phyloP scores from a whole-genome alignment of 1,140 invertebrate genomes.

The Mercenaria mercenaria region DNA sequence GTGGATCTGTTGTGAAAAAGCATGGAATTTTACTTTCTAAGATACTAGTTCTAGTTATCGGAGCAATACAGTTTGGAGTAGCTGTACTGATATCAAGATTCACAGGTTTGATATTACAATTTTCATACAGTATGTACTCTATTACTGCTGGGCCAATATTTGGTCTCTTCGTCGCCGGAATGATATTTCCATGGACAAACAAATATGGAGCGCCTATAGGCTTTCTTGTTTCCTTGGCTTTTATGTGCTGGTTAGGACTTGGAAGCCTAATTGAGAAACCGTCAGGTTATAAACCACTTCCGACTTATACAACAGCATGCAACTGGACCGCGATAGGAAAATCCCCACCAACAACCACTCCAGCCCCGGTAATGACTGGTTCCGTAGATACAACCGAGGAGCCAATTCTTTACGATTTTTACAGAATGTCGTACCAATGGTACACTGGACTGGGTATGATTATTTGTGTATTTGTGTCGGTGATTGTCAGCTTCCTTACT shows the following conservation, averaged over 20 bases:
- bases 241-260: slow-evolving; percentile 94
- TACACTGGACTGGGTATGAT: slow-evolving; percentile 92
- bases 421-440: slow-evolving; percentile 94
- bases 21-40: slow-evolving; percentile 91
- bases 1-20: slow-evolving; percentile 90
- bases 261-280: slow-evolving; percentile 89
- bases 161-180: slow-evolving; percentile 84
- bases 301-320: slow-evolving; percentile 86
- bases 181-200: slow-evolving; percentile 85
- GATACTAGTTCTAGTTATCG: slow-evolving; percentile 78
- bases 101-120: slow-evolving; percentile 87
- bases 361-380: neutral
- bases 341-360: neutral
- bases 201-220: slow-evolving; percentile 92
- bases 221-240: slow-evolving; percentile 89
- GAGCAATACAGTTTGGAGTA: slow-evolving; percentile 44
- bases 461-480: slow-evolving; percentile 87
- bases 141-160: slow-evolving; percentile 84
- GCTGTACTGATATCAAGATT: slow-evolving; percentile 47
- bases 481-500: slow-evolving; percentile 88
- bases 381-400: slow-evolving; percentile 38
- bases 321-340: slow-evolving; percentile 57
- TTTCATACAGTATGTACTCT: slow-evolving; percentile 85
- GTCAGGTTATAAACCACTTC: slow-evolving; percentile 88
- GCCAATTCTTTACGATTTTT: slow-evolving; percentile 84